A percentile compares a stretch with the other conserved stretches of the same genome.
These are phyloP conservation scores for Melanotaenia parkinsoni DNA, from an alignment of 2,797 vertebrate species.

Conservation along the genomic window DNA sequence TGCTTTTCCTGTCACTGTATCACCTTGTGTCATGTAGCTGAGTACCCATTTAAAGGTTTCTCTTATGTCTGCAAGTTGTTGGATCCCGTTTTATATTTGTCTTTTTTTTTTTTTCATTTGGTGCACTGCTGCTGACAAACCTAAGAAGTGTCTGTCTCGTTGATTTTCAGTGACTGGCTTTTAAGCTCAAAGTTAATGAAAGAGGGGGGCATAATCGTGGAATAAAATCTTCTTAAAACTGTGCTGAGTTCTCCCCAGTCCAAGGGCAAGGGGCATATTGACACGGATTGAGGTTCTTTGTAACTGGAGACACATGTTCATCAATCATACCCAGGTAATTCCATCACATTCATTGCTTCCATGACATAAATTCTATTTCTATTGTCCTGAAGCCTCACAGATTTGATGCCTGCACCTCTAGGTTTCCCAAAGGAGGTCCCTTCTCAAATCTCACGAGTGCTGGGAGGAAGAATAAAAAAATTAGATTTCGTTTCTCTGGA, in stretches of 20 bases:
- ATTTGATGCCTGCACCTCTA: slow-evolving; percentile 22
- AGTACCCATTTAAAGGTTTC: slow-evolving; percentile 76
- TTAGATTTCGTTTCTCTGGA: slow-evolving; percentile 68
- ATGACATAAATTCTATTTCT: slow-evolving; percentile 57
- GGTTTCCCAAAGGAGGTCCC: slow-evolving; percentile 43
- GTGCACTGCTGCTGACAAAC: slow-evolving; percentile 43
- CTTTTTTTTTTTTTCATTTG: slow-evolving; percentile 30
- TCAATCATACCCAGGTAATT: slow-evolving; percentile 68
- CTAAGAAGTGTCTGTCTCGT: slow-evolving; percentile 41
- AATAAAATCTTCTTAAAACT: slow-evolving; percentile 30
- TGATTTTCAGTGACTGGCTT: slow-evolving; percentile 34
- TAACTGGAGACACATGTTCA: slow-evolving; percentile 46
- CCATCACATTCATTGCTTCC: slow-evolving; percentile 42
- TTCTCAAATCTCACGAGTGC: slow-evolving; percentile 50
- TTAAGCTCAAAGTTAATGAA: slow-evolving; percentile 38
- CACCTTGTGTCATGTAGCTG: slow-evolving; percentile 60
- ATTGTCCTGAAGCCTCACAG: slow-evolving; percentile 57
- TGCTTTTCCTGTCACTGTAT: slow-evolving; percentile 70
- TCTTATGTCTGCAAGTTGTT: slow-evolving; percentile 45
- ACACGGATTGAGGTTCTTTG: slow-evolving; percentile 37
- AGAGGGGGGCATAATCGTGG: background rate
- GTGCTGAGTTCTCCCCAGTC: slow-evolving; percentile 4
- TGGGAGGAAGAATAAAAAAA: slow-evolving; percentile 51
- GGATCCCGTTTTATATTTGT: slow-evolving; percentile 33
- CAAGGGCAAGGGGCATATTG: slow-evolving; percentile 22